These are phyloP conservation scores for Gasteruption jaculator DNA, from an alignment of 2,888 invertebrate species.

Conservation along the genomic window DNA sequence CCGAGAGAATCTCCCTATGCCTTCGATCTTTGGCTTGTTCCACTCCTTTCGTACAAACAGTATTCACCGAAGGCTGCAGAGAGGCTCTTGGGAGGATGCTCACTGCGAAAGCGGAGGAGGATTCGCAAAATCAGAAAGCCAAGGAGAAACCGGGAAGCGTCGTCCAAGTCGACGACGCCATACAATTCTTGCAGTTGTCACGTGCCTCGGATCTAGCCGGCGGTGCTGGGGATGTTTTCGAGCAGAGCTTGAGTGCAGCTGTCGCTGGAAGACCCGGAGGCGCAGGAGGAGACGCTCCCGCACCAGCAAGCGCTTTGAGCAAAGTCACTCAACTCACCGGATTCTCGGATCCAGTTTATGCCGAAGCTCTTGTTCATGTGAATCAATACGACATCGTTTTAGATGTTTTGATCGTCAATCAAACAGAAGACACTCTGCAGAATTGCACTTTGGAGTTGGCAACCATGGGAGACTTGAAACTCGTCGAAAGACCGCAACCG, in stretches of 20 bases:
- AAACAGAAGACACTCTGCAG: slow-evolving; percentile 96
- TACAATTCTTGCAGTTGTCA: slow-evolving; percentile 75
- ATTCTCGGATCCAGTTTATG: slow-evolving; percentile 98
- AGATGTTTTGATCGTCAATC: slow-evolving; percentile 97
- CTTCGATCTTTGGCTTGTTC: slow-evolving; percentile 69
- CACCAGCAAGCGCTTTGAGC: slow-evolving; percentile 61
- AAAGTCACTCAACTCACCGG: slow-evolving; percentile 96
- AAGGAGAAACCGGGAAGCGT: slow-evolving; percentile 66
- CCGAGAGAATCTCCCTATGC: slow-evolving; percentile 82
- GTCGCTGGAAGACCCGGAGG: slow-evolving; percentile 63
- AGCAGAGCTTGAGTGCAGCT: slow-evolving; percentile 86
- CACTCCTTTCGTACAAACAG: slow-evolving; percentile 63
- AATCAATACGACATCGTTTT: slow-evolving; percentile 98
- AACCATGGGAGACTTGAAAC: slow-evolving; percentile 93
- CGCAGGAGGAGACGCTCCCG: slow-evolving; percentile 54
- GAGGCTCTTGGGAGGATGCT: slow-evolving; percentile 80
- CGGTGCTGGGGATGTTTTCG: slow-evolving; percentile 80
- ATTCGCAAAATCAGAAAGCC: slow-evolving; percentile 59
- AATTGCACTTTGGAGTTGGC: slow-evolving; percentile 97
- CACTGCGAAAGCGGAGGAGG: slow-evolving; percentile 71
- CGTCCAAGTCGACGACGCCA: slow-evolving; percentile 83
- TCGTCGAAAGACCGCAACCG: slow-evolving; percentile 96
- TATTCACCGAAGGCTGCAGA: slow-evolving; percentile 72
- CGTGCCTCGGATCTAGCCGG: slow-evolving; percentile 61
- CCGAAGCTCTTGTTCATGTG: slow-evolving; percentile 99